Base-by-base conservation (phyloP, 2,888 invertebrate genomes). In the Ophioninae sp. region DNA sequence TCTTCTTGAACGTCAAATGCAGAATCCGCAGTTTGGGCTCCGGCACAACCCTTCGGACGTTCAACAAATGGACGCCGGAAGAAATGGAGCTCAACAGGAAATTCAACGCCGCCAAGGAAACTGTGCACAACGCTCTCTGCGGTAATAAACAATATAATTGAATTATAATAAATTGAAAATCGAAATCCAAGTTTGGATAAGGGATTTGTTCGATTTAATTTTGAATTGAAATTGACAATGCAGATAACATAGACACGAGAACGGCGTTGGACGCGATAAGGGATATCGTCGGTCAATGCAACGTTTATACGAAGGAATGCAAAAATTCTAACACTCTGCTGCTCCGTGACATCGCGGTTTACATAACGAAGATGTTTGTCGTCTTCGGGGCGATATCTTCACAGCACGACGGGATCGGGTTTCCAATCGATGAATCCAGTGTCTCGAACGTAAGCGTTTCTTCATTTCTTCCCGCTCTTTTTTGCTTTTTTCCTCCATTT, bases 221-320 rank as follows among this genome's bases (percentile, higher is more conserved):
- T 51, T 17, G 9, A 30, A 30, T 30, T 17, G 17, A 6, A 2
- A 69, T 72, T 44, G 2, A 61, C 79, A 79, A 89, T 13, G 30
- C 90, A 96, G 97, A 99, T 93, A 99, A 98, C 92, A 95, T 99
- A 79, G 99, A 99, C 93, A 99, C 99, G 0, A 96, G 97, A 87
- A 94, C 95, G n/a, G 96, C 96, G 0, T 91, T 99, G 75, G 98
- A 99, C 90, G 94, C 94, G 0, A 93, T 99, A 2, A 95, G 98
- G 83, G 98, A 98, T 90, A 93, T 99, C 71, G 96, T 99, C n/a
- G 94, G 96, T 2, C 94, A 95, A n/a, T 95, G 96, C 84, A 99
- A 99, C 93, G 94, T 97, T 87, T 99, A 98, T 93, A 94, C 98
- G 85, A 94, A 96, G 90, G 95, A 95, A 88, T 93, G 94, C 87